These are phyloP conservation scores for Smittia sp. DNA, from an alignment of 2,888 invertebrate genomes.

Conservation along the genomic window DNA sequence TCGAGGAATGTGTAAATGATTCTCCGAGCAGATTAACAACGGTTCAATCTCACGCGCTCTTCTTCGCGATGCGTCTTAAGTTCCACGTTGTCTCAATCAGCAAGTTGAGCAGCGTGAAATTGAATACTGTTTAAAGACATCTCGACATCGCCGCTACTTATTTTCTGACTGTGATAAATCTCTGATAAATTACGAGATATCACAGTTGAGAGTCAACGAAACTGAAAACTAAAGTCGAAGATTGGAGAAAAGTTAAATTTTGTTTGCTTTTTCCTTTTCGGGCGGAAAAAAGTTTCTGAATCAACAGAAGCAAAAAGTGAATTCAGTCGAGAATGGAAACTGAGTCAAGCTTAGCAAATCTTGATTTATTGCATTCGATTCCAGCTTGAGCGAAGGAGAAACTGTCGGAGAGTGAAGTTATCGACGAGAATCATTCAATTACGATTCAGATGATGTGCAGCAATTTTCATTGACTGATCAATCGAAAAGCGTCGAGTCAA, in stretches of 20 bases:
- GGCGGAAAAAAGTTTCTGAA: no score
- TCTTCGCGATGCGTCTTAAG: no score
- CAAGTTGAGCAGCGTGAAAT: background rate
- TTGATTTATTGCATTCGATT: constrained; percentile 39
- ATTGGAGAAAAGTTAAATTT: background rate
- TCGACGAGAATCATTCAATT: background rate
- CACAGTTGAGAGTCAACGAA: background rate
- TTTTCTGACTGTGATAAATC: background rate
- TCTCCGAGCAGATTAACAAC: no score
- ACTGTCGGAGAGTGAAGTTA: background rate
- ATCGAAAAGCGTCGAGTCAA: background rate
- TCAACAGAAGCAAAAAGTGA: background rate
- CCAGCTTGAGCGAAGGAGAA: background rate
- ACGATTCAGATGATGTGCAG: background rate
- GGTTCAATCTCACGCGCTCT: no score
- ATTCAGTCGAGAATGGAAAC: background rate
- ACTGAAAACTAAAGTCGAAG: background rate
- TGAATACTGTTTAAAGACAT: background rate
- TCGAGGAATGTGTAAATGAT: no score
- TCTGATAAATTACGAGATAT: constrained; percentile 17
- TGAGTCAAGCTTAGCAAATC: constrained; percentile 15
- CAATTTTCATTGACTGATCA: background rate
- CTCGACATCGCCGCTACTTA: background rate
- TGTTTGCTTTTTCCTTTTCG: background rate
- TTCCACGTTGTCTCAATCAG: background rate